Evolutionary conservation across 2,888 invertebrate genomes (phyloP).

Genomic region (Leptopilina drosophilae): DNA sequence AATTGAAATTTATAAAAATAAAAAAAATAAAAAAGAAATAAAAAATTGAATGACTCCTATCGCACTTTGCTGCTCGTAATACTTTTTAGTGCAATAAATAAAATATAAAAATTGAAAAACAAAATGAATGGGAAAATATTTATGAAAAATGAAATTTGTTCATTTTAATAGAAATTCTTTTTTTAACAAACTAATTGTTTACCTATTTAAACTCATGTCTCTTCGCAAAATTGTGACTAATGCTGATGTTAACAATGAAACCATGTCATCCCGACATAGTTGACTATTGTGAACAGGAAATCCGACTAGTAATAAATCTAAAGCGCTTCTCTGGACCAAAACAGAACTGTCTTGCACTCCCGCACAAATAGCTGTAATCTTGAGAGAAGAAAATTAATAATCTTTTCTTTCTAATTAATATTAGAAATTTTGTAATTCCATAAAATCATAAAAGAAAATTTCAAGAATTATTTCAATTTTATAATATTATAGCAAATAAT

Average conservation of each 20-base stretch:
- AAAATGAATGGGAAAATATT: neutral
- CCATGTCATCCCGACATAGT: conserved; percentile 83
- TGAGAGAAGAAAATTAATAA: conserved; percentile 53
- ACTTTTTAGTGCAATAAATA: neutral
- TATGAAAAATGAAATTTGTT: no score
- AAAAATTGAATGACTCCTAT: no score
- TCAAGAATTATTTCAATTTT: no score
- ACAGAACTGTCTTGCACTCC: conserved; percentile 89
- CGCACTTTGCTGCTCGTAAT: no score
- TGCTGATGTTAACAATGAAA: conserved; percentile 85
- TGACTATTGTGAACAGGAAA: conserved; percentile 91
- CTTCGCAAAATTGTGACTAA: conserved; percentile 87
- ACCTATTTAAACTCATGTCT: conserved; percentile 93
- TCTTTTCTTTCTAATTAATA: no score
- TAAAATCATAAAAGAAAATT: no score
- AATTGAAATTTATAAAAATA: no score
- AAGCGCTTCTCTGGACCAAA: conserved; percentile 89
- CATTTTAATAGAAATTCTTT: neutral
- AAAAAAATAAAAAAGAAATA: no score
- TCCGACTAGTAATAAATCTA: conserved; percentile 89
- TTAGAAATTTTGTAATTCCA: no score
- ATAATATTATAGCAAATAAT: no score
- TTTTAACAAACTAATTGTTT: conserved; percentile 46
- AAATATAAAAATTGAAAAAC: neutral
- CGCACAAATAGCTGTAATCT: conserved; percentile 87